Evolutionary conservation across 2,113 vertebrate genomes (phyloP), one percentile per base, ranked within the genome.

Genomic region (Xyliphius kryptos): DNA sequence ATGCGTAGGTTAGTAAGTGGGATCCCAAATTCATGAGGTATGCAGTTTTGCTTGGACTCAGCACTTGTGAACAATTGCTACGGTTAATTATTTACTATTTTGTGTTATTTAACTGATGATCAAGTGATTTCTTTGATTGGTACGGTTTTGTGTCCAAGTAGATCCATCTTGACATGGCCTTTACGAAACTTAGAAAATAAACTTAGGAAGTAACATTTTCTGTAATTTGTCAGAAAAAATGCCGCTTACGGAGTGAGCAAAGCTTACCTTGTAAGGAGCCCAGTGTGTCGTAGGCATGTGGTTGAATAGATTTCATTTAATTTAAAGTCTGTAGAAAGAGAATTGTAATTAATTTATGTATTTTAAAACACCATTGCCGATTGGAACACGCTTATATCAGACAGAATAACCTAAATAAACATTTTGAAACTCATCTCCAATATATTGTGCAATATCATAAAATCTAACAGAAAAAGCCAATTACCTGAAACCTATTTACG

Each of bases 1-100:
- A 78, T 62, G 88, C 88, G 94, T 98, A 89, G 94, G 95, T 87
- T 91, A 86, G 74, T 79, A 90, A 82, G 87, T 85, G 83, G 84
- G 81, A 69, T 74, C 74, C 47, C 2, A 87, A 93, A 93, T 92
- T 86, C 75, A 86, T 79, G 79, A 73, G 72, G 74, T 86, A 74
- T 80, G 92, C 89, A 72, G 85, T 90, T 92, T 82, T 80, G 87
- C 70, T 89, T 89, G 79, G 87, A 85, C 77, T 88, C 84, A 67
- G 81, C 87, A 76, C 85, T 85, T 87, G 86, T 81, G 85, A 79
- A 79, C 80, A 84, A 74, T 83, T 46, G 22, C 53, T 3, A 11
- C 0, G 88, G 90, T 87, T 92, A 95, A 94, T 92, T 87, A 93
- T 93, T 92, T 88, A 92, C 91, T 83, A 80, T 85, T 87, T 89